Conservation (phyloP, 2,797 vertebrate species). For the Dermochelys coriacea region DNA sequence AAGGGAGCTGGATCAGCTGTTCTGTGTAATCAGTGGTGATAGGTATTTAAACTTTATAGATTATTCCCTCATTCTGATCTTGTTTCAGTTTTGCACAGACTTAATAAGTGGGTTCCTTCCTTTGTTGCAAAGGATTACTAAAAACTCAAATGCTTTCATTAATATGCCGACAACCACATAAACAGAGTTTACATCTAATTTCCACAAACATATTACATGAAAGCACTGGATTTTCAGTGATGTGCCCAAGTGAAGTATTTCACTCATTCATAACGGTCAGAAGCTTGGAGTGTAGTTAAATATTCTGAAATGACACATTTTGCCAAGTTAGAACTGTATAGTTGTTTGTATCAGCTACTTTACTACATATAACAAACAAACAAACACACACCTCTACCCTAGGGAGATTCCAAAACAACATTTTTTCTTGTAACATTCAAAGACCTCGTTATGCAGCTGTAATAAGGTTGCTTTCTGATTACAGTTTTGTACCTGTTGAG, state of each 20-base stretch:
- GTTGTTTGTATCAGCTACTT: neutral
- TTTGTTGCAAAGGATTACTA: neutral
- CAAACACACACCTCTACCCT: neutral
- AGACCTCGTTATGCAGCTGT: neutral
- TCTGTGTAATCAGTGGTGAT: neutral
- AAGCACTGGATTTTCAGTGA: neutral
- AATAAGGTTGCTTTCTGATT: neutral
- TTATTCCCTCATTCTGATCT: neutral
- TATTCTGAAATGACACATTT: neutral
- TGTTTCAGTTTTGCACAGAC: neutral
- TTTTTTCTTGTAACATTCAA: neutral
- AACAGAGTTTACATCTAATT: neutral
- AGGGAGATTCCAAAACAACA: neutral
- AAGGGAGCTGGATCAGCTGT: neutral
- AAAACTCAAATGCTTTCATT: neutral
- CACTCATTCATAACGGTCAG: neutral
- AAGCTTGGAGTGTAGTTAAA: neutral
- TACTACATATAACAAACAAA: neutral
- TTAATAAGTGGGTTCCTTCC: accelerated
- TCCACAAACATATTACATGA: neutral
- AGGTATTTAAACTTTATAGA: neutral
- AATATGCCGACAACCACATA: neutral
- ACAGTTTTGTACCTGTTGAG: constrained; percentile 87
- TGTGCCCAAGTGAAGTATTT: neutral
- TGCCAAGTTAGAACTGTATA: neutral